These are phyloP conservation scores for Rhynchonycteris naso DNA, from an alignment of 2,797 vertebrate species.

Conservation along the genomic window DNA sequence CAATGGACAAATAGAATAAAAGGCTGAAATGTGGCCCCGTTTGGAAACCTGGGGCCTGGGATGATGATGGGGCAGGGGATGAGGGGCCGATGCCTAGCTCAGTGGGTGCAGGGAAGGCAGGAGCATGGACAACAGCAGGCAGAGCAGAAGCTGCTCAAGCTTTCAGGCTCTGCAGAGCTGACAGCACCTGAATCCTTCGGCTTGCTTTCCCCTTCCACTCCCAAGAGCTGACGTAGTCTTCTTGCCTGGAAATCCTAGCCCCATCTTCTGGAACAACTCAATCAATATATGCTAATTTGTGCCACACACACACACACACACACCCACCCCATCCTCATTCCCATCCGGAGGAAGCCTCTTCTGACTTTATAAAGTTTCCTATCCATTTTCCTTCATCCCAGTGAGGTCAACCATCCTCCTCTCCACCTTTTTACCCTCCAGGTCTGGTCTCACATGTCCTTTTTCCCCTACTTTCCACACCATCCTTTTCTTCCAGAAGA, in stretches of 20 bases:
- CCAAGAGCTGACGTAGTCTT: background rate
- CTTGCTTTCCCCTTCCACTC: background rate
- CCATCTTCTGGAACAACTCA: background rate
- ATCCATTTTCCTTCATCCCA: background rate
- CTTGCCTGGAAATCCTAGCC: background rate
- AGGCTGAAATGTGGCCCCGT: slow-evolving; percentile 89
- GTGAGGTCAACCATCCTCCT: background rate
- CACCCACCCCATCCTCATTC: background rate
- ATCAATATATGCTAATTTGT: background rate
- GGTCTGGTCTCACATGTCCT: background rate
- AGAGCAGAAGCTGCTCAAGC: background rate
- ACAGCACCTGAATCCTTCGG: background rate
- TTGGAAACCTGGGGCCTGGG: slow-evolving; percentile 89
- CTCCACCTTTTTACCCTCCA: background rate
- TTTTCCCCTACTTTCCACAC: background rate
- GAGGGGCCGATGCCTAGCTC: background rate
- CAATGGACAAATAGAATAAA: slow-evolving; percentile 76
- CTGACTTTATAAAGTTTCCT: background rate
- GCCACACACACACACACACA: background rate
- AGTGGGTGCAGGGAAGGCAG: background rate
- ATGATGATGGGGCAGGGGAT: background rate
- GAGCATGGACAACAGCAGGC: background rate
- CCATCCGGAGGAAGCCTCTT: background rate
- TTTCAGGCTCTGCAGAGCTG: background rate
- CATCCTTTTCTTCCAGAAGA: background rate